A percentile compares a stretch with the other conserved stretches of the same genome.
phyloP scores from a whole-genome alignment of 2,797 vertebrate species.

The Oreochromis grahami region DNA sequence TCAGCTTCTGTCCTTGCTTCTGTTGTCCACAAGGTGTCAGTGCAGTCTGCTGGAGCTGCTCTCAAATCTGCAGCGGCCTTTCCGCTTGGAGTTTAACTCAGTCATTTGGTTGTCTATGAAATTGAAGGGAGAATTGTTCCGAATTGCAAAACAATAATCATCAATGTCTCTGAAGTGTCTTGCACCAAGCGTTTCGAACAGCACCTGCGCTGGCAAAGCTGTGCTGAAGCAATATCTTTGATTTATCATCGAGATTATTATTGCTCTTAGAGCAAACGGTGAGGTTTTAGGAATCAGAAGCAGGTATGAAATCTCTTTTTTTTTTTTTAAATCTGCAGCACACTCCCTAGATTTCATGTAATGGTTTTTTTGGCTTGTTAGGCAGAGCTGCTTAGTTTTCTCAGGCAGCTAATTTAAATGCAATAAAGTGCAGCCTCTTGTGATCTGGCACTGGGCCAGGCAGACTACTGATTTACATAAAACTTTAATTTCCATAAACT shows the following conservation, averaged over 20 bases:
- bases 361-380: conserved; percentile 42
- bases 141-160: not conserved
- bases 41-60: conserved; percentile 20
- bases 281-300: not conserved
- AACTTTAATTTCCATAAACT: conserved; percentile 74
- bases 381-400: conserved; percentile 25
- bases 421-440: conserved; percentile 37
- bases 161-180: not conserved
- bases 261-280: not conserved
- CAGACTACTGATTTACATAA: conserved; percentile 70
- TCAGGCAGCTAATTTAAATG: conserved; percentile 56
- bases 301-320: not conserved
- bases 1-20: not conserved
- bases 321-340: not conserved
- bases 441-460: conserved; percentile 47
- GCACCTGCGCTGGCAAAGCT: not conserved
- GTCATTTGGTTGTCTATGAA: not conserved
- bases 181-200: not conserved
- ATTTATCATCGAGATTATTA: not conserved
- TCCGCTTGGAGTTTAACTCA: not conserved
- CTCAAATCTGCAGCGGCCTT: not conserved
- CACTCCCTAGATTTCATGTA: conserved; percentile 3
- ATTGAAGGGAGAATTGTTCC: not conserved
- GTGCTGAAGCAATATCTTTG: not conserved
- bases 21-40: conserved; percentile 66